phyloP scores from a whole-genome alignment of 1,140 invertebrate genomes.

The Lordiphosa collinella region DNA sequence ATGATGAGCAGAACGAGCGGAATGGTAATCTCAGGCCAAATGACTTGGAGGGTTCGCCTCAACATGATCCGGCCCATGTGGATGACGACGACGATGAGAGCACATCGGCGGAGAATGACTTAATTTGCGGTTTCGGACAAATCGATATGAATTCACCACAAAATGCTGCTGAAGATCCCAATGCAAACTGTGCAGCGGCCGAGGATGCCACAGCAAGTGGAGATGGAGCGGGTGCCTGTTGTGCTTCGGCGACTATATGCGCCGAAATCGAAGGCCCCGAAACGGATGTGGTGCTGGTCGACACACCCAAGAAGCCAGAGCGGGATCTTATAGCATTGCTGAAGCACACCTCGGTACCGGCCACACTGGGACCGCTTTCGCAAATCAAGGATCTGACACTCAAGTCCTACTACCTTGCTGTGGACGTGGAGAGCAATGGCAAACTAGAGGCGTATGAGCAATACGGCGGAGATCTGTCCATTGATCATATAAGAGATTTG shows the following conservation, averaged over 20 bases:
- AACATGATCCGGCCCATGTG: slow-evolving; percentile 28
- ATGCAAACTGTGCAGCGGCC: slow-evolving; percentile 81
- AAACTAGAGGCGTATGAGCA: slow-evolving; percentile 55
- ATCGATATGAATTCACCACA: slow-evolving; percentile 75
- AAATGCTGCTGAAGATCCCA: slow-evolving; percentile 79
- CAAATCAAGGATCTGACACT: slow-evolving; percentile 71
- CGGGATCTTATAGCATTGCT: slow-evolving; percentile 83
- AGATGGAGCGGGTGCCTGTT: slow-evolving; percentile 80
- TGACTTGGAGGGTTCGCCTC: slow-evolving; percentile 23
- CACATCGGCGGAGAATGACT: slow-evolving; percentile 81
- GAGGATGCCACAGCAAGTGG: slow-evolving; percentile 81
- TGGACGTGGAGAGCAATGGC: slow-evolving; percentile 81
- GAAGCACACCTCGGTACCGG: slow-evolving; percentile 78
- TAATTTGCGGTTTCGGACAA: slow-evolving; percentile 78
- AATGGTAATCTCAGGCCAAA: slow-evolving; percentile 77
- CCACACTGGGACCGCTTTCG: slow-evolving; percentile 47
- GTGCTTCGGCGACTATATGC: slow-evolving; percentile 82
- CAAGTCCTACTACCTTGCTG: slow-evolving; percentile 82
- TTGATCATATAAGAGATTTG: slow-evolving; percentile 84
- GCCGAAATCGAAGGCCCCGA: slow-evolving; percentile 87
- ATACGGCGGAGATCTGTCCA: slow-evolving; percentile 60
- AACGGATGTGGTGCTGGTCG: slow-evolving; percentile 84
- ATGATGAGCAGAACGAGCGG: slow-evolving; percentile 79
- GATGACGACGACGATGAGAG: slow-evolving; percentile 81
- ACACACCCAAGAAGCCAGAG: slow-evolving; percentile 84